Base-by-base conservation (phyloP, 2,113 vertebrate genomes). In the Electrona antarctica region DNA sequence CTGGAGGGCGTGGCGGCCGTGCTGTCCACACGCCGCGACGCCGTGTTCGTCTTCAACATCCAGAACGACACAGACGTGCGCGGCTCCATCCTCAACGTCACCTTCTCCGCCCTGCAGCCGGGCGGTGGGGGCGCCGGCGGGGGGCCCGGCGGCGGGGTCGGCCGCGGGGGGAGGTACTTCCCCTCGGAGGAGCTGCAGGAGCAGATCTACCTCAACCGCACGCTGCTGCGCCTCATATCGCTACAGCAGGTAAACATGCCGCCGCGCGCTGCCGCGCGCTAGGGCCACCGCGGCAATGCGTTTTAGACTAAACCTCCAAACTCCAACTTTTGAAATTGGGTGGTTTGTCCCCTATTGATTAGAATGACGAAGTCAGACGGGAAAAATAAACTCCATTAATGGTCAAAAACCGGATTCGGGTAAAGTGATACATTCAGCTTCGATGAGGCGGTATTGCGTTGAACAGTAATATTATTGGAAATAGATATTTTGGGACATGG, bases 131-230 rank as follows among this genome's bases (percentile, higher is more conserved):
- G 92, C 13, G 52, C 10, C 2, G 85, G 33, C 3, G 33, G 85
- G 21, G 21, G 21, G 87, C 0, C 86, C 52, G 51, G 51, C 52
- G 52, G 52, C 2, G 85, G 33, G 33, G 33, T 0, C 52, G 52
- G 87, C 0, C 86, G 85, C 0, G 96, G 85, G 0, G 96, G 93
- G 66, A 88, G 90, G 14, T 98, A 96, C 87, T 97, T 98, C 80
- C 95, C 96, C 0, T 97, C 96, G 0, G 98, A 99, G 89, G 97
- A 97, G 76, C 94, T 99, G 61, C 98, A 97, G 90, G 98, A 99
- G 90, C 97, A 96, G 80, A 96, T 99, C 87, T 99, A 99, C 90
- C 95, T 99, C 76, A 98, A 98, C 90, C 91, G 98, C 67, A 96
- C 96, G 0, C 92, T 98, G 75, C 93, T 99, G 46, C 91, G 95